Evolutionary conservation across 2,113 vertebrate genomes (phyloP).

Genomic region (Thunnus maccoyii): DNA sequence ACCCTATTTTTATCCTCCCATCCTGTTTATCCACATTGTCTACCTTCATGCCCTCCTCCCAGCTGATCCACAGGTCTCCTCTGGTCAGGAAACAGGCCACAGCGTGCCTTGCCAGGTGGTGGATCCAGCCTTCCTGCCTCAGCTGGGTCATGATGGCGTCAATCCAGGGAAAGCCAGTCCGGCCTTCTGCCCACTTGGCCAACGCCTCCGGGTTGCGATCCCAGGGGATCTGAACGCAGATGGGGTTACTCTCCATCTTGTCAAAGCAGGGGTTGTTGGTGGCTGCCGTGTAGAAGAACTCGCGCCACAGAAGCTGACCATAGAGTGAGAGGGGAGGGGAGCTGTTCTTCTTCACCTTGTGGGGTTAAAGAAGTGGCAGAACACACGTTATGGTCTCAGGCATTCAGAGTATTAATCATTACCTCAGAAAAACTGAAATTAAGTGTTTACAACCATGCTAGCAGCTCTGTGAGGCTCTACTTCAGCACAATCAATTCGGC

Average conservation of each 20-base stretch:
- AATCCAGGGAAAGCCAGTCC: slow-evolving; percentile 97
- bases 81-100: slow-evolving; percentile 97
- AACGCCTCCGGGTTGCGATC: slow-evolving; percentile 97
- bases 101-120: slow-evolving; percentile 96
- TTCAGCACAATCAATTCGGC: no score
- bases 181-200: slow-evolving; percentile 98
- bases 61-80: slow-evolving; percentile 98
- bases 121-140: slow-evolving; percentile 98
- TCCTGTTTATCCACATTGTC: not conserved
- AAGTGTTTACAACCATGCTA: no score
- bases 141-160: slow-evolving; percentile 99
- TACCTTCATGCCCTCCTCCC: slow-evolving; percentile 99
- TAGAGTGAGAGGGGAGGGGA: slow-evolving; percentile 97
- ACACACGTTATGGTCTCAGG: no score
- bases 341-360: slow-evolving; percentile 98
- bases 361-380: not conserved
- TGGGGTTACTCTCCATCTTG: slow-evolving; percentile 99
- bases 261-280: slow-evolving; percentile 99
- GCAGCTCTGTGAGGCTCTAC: no score
- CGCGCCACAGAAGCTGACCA: slow-evolving; percentile 97
- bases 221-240: slow-evolving; percentile 99
- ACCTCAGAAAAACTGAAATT: no score
- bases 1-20: no score
- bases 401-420: no score
- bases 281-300: slow-evolving; percentile 98